These are phyloP conservation scores for Calidris pygmaea DNA, from an alignment of 2,113 vertebrate species.

Conservation along the genomic window DNA sequence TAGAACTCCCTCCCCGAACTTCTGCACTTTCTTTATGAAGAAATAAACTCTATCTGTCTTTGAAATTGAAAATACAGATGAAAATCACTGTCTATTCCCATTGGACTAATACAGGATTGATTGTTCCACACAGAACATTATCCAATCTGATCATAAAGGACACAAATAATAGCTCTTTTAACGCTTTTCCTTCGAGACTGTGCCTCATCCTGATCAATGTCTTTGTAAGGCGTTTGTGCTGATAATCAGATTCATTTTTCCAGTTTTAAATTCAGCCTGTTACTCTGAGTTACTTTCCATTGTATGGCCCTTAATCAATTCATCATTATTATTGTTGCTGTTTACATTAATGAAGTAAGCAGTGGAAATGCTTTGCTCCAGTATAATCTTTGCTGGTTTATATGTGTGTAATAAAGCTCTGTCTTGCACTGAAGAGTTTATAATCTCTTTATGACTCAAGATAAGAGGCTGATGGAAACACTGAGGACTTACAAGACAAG, in stretches of 20 bases:
- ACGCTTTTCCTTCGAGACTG: neutral
- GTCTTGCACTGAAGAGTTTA: neutral
- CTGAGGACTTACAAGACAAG: neutral
- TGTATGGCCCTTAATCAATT: neutral
- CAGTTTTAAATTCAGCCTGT: neutral
- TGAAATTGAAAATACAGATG: conserved; percentile 34
- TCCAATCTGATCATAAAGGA: conserved; percentile 4
- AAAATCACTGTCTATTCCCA: conserved; percentile 18
- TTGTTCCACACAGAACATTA: conserved; percentile 4
- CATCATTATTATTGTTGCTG: neutral
- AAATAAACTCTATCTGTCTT: neutral
- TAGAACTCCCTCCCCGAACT: neutral
- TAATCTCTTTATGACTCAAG: neutral
- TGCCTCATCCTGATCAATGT: neutral
- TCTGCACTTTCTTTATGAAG: neutral
- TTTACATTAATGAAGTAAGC: conserved; percentile 2
- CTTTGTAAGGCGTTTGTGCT: neutral
- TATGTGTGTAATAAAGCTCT: neutral
- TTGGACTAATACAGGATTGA: neutral
- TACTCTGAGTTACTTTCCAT: neutral
- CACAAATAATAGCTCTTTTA: neutral
- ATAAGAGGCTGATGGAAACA: neutral
- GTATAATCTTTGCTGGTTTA: neutral
- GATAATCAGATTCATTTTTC: neutral
- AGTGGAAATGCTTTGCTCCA: neutral